Evolutionary conservation across 2,797 vertebrate species (phyloP), one percentile per base, ranked within the genome.

Genomic region (Podarcis lilfordi): DNA sequence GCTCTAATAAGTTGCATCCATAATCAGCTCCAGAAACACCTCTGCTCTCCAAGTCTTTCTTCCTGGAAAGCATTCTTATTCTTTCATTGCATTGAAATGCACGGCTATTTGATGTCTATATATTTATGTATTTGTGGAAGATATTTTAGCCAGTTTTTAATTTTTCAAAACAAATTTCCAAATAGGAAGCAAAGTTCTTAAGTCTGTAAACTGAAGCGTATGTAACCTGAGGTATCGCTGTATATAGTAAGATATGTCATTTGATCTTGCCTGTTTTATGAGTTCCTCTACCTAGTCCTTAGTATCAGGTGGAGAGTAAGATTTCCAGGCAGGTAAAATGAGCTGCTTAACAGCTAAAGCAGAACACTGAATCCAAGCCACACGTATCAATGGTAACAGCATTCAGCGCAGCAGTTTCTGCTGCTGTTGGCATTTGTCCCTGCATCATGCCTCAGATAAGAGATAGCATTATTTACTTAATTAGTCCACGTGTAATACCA

Each of bases 1-100:
- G 32, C 85, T 80, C 77, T 86, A 88, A 80, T 79, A 64, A 40
- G 77, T 37, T 45, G 35, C 81, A 88, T 43, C 66, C 75, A 88
- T 88, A 82, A 84, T 72, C 66, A 79, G 27, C 2, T n/a, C 76
- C 76, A 72, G 82, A 15, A 84, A 55, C 1, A 72, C 4, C 1
- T 85, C 66, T 89, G 23, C 5, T 87, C 75, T 88, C 68, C 11
- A 87, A 23, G 0, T 35, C 66, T 84, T 83, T 6, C 17, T 79
- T 50, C 15, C 2, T 32, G 66, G 13, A 43, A 82, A 35, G 32
- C 17, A 8, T 21, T 50, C 82, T 69, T 55, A 9, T 64, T 72
- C 66, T 74, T 64, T n/a, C 9, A 21, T 35, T 80, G 2, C 7
- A 35, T 72, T 8, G 32, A 72, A 71, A 68, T 5, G 8, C 59